Conservation (phyloP, 2,113 vertebrate species). For the Python bivittatus region DNA sequence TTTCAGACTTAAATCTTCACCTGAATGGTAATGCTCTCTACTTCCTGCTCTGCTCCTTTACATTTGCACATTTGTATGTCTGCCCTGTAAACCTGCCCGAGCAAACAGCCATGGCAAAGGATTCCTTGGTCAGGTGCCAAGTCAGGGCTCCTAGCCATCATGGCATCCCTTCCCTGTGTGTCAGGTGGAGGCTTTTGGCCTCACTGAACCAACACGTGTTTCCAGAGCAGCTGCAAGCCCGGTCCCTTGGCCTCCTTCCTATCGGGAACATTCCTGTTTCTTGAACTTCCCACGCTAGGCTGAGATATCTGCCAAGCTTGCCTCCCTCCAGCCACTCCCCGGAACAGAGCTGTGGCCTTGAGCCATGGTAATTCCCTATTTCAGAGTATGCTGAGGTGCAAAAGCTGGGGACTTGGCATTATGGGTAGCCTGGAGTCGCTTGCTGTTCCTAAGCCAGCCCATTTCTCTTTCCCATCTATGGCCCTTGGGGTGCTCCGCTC, state of each 20-base stretch:
- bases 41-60: not conserved
- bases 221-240: conserved; percentile 8
- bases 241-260: conserved; percentile 25
- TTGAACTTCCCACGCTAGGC: conserved; percentile 15
- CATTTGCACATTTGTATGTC: not conserved
- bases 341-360: conserved; percentile 3
- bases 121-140: not conserved
- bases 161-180: not conserved
- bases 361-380: not conserved
- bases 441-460: not conserved
- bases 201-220: not conserved
- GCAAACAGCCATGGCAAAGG: not conserved
- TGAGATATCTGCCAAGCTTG: not conserved
- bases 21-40: not conserved
- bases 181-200: not conserved
- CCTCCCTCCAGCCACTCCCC: not conserved
- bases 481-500: conserved; percentile 17
- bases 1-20: not conserved
- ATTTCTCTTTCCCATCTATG: not conserved
- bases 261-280: conserved; percentile 25
- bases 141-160: conserved; percentile 11
- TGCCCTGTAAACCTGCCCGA: not conserved
- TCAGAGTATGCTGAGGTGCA: not conserved
- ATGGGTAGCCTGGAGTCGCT: not conserved
- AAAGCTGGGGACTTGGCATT: not conserved